Conservation (phyloP, 2,113 vertebrate species). For the Prolemur simus region DNA sequence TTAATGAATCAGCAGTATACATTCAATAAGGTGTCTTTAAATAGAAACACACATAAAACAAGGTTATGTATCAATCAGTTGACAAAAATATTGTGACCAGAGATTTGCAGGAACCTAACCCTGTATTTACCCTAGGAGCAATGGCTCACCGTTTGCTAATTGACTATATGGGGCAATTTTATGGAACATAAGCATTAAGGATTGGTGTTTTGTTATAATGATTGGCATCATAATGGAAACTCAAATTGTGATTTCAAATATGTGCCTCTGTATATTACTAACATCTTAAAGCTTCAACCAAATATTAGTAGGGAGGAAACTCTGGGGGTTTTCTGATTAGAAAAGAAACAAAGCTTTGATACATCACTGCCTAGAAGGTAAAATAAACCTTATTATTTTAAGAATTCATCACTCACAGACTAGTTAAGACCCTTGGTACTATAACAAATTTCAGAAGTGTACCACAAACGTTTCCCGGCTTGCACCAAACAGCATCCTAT, state of each 20-base stretch:
- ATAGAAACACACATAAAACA: background rate
- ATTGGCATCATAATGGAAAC: background rate
- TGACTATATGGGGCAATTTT: background rate
- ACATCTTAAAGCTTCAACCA: background rate
- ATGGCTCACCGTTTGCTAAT: background rate
- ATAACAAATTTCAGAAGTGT: background rate
- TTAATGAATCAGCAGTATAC: background rate
- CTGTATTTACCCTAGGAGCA: background rate
- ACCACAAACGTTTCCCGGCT: background rate
- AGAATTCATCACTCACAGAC: background rate
- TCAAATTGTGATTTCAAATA: constrained; percentile 1
- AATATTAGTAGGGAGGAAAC: background rate
- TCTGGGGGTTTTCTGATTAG: background rate
- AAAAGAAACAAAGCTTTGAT: background rate
- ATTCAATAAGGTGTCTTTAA: background rate
- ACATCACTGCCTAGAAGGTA: background rate
- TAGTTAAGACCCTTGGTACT: background rate
- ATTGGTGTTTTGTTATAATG: background rate
- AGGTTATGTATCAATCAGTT: background rate
- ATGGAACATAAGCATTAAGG: background rate
- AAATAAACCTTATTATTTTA: background rate
- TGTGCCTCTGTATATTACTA: background rate
- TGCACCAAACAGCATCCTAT: background rate
- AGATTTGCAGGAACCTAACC: background rate
- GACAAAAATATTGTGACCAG: background rate